Evolutionary conservation across 2,113 vertebrate genomes (phyloP).

Genomic region (Coreoperca whiteheadi): DNA sequence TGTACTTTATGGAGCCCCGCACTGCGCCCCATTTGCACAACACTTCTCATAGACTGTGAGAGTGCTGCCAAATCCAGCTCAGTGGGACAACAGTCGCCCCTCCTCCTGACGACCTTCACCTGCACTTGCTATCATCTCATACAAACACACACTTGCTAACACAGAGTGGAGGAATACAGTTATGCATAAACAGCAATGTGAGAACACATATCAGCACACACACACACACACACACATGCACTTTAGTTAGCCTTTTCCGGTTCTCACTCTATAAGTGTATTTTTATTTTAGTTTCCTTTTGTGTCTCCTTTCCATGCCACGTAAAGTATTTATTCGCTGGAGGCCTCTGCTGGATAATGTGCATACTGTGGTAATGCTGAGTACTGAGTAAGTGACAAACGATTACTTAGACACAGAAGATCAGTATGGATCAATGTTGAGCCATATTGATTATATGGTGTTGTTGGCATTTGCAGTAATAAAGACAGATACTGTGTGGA

Average conservation of each 20-base stretch:
- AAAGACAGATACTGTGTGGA: conserved; percentile 12
- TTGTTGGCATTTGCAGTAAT: conserved; percentile 40
- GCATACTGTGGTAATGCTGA: conserved; percentile 43
- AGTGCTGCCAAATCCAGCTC: conserved; percentile 64
- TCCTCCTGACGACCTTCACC: conserved; percentile 73
- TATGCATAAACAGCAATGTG: background rate
- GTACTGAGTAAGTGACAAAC: conserved; percentile 41
- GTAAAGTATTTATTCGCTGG: background rate
- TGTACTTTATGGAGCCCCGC: conserved; percentile 31
- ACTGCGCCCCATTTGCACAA: conserved; percentile 38
- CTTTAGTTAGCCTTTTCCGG: background rate
- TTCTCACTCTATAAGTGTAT: background rate
- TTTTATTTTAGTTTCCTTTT: background rate
- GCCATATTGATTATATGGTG: conserved; percentile 53
- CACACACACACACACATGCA: background rate
- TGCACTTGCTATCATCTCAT: conserved; percentile 44
- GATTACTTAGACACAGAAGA: conserved; percentile 53
- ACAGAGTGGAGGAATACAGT: background rate
- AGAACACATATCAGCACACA: conserved; percentile 17
- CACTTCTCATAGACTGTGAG: conserved; percentile 41
- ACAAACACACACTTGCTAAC: conserved; percentile 26
- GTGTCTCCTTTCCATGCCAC: background rate
- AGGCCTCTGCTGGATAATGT: conserved; percentile 6
- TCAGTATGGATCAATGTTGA: conserved; percentile 50
- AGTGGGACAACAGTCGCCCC: conserved; percentile 42